Conservation (phyloP, 2,888 invertebrate species). For the Diachrysia chrysitis region DNA sequence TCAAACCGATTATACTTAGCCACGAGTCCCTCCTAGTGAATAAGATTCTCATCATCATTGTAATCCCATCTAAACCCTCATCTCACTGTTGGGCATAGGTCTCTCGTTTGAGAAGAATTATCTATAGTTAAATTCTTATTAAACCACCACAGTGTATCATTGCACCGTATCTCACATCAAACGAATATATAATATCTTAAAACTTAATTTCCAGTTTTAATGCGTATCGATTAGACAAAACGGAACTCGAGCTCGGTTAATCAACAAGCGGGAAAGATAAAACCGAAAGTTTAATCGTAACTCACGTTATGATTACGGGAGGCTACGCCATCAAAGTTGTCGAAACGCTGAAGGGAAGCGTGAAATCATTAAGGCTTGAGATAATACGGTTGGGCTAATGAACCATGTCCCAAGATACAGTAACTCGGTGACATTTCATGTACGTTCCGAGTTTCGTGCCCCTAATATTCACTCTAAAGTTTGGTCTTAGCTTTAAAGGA, state of each 20-base stretch:
- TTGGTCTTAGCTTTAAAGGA: slow-evolving; percentile 9
- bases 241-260: slow-evolving; percentile 75
- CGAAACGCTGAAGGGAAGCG: slow-evolving; percentile 74
- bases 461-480: slow-evolving; percentile 37
- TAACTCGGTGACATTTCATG: slow-evolving; percentile 56
- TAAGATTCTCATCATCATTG: too few species aligned
- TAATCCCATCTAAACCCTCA: too few species aligned
- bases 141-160: neutral
- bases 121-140: too few species aligned
- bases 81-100: too few species aligned
- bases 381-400: slow-evolving; percentile 82
- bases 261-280: slow-evolving; percentile 77
- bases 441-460: slow-evolving; percentile 31
- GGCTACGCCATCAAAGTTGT: slow-evolving; percentile 71
- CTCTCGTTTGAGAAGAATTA: too few species aligned
- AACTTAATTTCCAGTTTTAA: slow-evolving; percentile 69
- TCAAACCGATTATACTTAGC: too few species aligned
- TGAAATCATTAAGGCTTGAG: slow-evolving; percentile 82
- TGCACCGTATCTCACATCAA: slow-evolving; percentile 25
- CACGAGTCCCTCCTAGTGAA: too few species aligned
- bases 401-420: slow-evolving; percentile 69
- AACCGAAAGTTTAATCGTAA: slow-evolving; percentile 81
- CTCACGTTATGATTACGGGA: slow-evolving; percentile 77
- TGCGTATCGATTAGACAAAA: slow-evolving; percentile 76
- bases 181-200: slow-evolving; percentile 32